Evolutionary conservation across 2,113 vertebrate species (phyloP).

Genomic region (Petaurus breviceps): DNA sequence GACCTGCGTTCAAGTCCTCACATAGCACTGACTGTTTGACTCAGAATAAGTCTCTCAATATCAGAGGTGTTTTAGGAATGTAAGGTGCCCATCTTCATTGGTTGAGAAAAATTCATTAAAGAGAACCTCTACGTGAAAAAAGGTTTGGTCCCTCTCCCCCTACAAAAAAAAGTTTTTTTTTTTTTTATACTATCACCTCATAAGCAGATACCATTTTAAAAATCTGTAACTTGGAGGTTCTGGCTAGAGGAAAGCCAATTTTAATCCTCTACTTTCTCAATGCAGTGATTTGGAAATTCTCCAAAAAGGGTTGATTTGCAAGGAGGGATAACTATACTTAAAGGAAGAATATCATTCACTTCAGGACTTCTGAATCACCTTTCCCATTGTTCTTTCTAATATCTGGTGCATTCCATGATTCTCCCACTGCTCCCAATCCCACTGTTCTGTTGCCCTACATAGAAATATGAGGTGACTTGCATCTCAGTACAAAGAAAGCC

Average conservation of each 20-base stretch:
- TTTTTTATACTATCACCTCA: not conserved
- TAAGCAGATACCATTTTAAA: slow-evolving; percentile 20
- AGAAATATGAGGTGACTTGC: not conserved
- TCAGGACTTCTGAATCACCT: slow-evolving; percentile 34
- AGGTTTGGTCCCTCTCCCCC: not conserved
- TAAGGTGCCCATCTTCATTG: not conserved
- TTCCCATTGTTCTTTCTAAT: rapidly evolving
- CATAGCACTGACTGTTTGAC: not conserved
- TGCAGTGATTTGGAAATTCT: not conserved
- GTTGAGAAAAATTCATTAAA: not conserved
- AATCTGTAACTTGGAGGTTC: not conserved
- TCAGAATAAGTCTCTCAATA: not conserved
- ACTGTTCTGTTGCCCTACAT: not conserved
- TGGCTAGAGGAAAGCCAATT: slow-evolving; percentile 10
- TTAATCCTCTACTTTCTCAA: not conserved
- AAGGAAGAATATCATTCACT: slow-evolving; percentile 12
- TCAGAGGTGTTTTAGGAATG: not conserved
- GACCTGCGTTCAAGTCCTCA: not conserved
- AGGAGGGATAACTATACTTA: not conserved
- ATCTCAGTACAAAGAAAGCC: not conserved
- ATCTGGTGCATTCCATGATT: slow-evolving; percentile 4
- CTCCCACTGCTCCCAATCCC: not conserved
- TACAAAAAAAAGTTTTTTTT: not conserved
- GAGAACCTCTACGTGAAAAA: not conserved
- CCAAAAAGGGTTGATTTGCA: not conserved